Percentiles rank a stretch among this genome's conserved stretches.
phyloP scores from a whole-genome alignment of 2,797 vertebrate species.

The Sebastiscus albofasciatus region DNA sequence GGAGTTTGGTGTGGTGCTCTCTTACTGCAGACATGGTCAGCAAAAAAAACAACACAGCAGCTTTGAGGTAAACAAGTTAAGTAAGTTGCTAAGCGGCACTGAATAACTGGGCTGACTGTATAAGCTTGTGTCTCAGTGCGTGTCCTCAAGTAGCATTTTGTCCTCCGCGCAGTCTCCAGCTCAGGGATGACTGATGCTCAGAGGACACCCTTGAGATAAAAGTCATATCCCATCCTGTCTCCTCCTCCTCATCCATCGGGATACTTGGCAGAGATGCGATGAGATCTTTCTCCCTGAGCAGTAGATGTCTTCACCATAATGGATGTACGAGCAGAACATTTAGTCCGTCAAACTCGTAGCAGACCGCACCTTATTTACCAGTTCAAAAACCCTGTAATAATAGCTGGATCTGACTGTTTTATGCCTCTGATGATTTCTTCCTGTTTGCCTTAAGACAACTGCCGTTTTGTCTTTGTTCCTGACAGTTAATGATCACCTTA shows the following conservation, averaged over 20 bases:
- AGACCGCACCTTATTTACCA: neutral
- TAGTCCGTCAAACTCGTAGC: neutral
- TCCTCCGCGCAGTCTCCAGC: neutral
- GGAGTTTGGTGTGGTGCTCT: neutral
- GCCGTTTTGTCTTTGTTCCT: neutral
- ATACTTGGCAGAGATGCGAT: neutral
- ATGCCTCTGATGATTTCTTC: neutral
- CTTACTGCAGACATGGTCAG: neutral
- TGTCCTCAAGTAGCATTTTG: conserved; percentile 10
- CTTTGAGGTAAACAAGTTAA: conserved; percentile 1
- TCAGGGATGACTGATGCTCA: conserved; percentile 12
- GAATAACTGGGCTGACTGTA: neutral
- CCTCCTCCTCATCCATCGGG: conserved; percentile 19
- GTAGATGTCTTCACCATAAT: neutral
- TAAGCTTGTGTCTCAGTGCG: neutral
- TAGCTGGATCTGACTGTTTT: neutral
- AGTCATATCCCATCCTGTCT: neutral
- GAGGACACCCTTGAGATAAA: conserved; percentile 25
- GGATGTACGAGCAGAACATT: neutral
- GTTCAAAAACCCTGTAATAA: neutral
- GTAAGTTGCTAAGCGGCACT: neutral
- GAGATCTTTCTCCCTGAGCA: neutral
- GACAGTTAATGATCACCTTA: conserved; percentile 29
- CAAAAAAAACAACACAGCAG: neutral
- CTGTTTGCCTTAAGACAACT: neutral